Conservation (phyloP, 1,140 invertebrate genomes). For the Drepana arcuata region DNA sequence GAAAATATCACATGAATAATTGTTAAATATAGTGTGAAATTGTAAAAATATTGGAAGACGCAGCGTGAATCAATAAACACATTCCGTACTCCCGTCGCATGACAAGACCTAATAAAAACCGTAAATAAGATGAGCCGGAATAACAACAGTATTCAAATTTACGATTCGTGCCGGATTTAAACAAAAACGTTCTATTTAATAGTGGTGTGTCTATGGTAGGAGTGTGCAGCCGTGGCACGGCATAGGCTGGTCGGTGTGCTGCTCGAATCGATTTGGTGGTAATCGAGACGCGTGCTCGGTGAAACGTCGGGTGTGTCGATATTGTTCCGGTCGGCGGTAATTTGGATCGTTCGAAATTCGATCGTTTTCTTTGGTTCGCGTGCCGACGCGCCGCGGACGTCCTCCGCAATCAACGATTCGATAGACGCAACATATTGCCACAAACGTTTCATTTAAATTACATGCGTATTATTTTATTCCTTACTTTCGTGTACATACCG, state of each 20-base stretch:
- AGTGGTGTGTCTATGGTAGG: conserved; percentile 51
- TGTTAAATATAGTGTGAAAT: conserved; percentile 41
- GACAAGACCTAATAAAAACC: conserved; percentile 48
- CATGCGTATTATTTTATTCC: conserved; percentile 17
- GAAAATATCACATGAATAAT: too few relatives aligned
- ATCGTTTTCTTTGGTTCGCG: conserved; percentile 26
- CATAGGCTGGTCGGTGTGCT: conserved; percentile 38
- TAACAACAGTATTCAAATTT: conserved; percentile 67
- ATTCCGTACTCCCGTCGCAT: conserved; percentile 58
- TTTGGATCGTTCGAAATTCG: conserved; percentile 20
- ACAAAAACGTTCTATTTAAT: conserved; percentile 70
- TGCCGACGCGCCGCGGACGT: conserved; percentile 18
- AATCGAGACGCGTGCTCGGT: conserved; percentile 42
- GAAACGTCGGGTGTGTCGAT: conserved; percentile 10
- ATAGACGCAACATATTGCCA: conserved; percentile 24
- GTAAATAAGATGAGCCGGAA: conserved; percentile 52
- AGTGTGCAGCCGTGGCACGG: too few relatives aligned
- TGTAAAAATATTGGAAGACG: conserved; percentile 19
- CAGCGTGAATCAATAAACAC: conserved; percentile 57
- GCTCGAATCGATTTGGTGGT: conserved; percentile 56
- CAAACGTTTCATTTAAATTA: conserved; percentile 21
- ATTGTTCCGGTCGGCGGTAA: conserved; percentile 26
- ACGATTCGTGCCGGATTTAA: conserved; percentile 63
- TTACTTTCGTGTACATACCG: conserved; percentile 15
- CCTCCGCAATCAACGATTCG: conserved; percentile 39